Percentiles rank a stretch among this genome's conserved stretches.
phyloP scores from a whole-genome alignment of 2,888 invertebrate genomes.

The Cataglyphis livida region DNA sequence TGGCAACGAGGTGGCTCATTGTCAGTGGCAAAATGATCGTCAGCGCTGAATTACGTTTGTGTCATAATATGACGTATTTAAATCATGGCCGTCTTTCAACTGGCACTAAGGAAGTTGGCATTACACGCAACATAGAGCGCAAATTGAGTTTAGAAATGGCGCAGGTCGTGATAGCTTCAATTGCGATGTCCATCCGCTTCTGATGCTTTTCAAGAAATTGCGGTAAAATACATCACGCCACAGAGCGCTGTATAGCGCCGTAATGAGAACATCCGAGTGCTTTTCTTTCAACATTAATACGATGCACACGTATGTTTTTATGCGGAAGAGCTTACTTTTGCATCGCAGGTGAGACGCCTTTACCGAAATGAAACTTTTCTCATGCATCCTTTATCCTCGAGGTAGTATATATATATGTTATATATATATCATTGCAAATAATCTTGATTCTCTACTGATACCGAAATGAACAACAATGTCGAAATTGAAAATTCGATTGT shows the following conservation, averaged over 20 bases:
- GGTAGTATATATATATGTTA: background rate
- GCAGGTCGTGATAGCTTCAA: conserved; percentile 31
- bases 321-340: background rate
- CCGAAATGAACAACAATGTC: background rate
- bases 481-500: background rate
- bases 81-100: conserved; percentile 15
- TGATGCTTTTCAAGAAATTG: conserved; percentile 48
- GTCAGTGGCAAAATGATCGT: background rate
- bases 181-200: background rate
- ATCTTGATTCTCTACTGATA: background rate
- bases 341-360: background rate
- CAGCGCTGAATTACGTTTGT: background rate
- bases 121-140: background rate
- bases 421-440: background rate
- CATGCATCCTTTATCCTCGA: background rate
- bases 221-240: conserved; percentile 10
- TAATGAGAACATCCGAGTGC: conserved; percentile 29
- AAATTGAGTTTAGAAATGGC: conserved; percentile 40
- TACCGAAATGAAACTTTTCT: conserved; percentile 25
- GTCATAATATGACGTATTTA: conserved; percentile 13
- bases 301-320: background rate
- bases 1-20: background rate
- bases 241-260: background rate
- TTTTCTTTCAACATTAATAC: conserved; percentile 50
- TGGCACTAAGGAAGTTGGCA: background rate